Evolutionary conservation across 2,888 invertebrate genomes (phyloP), one percentile per base, ranked within the genome.

Genomic region (Margaritifera margaritifera): DNA sequence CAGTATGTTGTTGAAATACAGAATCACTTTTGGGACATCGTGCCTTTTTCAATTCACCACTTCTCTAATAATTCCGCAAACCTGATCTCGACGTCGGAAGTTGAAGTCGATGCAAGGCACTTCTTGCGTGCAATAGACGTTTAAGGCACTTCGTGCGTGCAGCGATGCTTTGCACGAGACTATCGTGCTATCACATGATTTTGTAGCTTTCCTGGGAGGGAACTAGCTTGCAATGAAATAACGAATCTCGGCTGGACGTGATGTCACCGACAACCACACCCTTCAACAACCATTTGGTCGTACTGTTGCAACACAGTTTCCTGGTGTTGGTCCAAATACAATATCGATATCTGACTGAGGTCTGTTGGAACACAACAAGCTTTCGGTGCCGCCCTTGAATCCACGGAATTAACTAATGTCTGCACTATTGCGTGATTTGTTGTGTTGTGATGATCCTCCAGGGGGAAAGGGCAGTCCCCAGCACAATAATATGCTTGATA

Each of bases 361-460:
- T 96, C 94, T 74, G 97, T 98, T 60, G 99, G 98, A 71, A 99
- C 96, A 91, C 99, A 99, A 91, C 98, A 99, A 78, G 98, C 95
- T 90, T 95, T 95, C 63, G 99, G 98, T 89, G 97, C 98, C 79
- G 93, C 93, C 83, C 93, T 93, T 78, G 97, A 97, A 90, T 95
- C 95, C 90, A 96, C 94, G 78, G 96, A 96, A 92, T 99, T 96
- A 87, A 98, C 95, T 89, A 99, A 92, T 79, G 96, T 97, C 92
- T 99, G 99, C 86, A 99, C 96, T 86, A 99, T 97, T 80, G 99
- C 99, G 91, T 99, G 99, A 91, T 99, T 99, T 72, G 99, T 98
- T 80, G 97, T 95, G 91, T 99, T 99, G 66, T 98, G 91, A 90
- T 97, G 96, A 84, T 97, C 96, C 66, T 96, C 93, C 86, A 98